These are phyloP conservation scores for Mycteria americana DNA, from an alignment of 2,797 vertebrate species.

Conservation along the genomic window DNA sequence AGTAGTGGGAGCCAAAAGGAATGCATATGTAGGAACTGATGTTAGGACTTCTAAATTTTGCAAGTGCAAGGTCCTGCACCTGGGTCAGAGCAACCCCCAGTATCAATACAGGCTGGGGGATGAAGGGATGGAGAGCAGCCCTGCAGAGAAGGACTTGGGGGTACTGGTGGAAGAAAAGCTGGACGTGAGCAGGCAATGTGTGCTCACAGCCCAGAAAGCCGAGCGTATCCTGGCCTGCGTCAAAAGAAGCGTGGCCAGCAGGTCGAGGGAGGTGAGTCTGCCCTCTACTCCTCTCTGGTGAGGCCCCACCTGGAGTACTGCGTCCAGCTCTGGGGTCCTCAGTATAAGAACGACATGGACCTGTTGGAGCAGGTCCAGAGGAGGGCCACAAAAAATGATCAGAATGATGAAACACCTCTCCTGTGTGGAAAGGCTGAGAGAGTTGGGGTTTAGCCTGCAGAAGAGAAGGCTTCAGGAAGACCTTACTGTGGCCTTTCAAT, in stretches of 20 bases:
- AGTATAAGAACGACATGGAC: not conserved
- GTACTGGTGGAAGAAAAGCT: not conserved
- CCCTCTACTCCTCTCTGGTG: not conserved
- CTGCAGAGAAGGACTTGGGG: not conserved
- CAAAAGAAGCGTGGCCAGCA: not conserved
- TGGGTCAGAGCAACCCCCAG: not conserved
- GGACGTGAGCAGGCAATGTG: not conserved
- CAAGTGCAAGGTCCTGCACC: not conserved
- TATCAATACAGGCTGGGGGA: not conserved
- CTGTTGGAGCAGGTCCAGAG: not conserved
- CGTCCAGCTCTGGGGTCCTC: not conserved
- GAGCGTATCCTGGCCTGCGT: not conserved
- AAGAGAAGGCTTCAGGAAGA: too few species aligned
- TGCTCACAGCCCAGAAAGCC: not conserved
- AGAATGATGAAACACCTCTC: not conserved
- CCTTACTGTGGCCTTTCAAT: too few species aligned
- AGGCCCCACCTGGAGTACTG: not conserved
- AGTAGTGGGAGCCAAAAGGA: not conserved
- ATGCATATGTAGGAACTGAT: not conserved
- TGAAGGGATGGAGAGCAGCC: not conserved
- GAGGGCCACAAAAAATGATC: not conserved
- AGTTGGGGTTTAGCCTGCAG: too few species aligned
- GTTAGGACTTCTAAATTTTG: not conserved
- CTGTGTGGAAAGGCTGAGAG: too few species aligned
- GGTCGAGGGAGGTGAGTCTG: not conserved